Percentiles rank a stretch among this genome's conserved stretches.
Evolutionary conservation across 2,888 invertebrate genomes (phyloP).

Genomic region (Luperina testacea): DNA sequence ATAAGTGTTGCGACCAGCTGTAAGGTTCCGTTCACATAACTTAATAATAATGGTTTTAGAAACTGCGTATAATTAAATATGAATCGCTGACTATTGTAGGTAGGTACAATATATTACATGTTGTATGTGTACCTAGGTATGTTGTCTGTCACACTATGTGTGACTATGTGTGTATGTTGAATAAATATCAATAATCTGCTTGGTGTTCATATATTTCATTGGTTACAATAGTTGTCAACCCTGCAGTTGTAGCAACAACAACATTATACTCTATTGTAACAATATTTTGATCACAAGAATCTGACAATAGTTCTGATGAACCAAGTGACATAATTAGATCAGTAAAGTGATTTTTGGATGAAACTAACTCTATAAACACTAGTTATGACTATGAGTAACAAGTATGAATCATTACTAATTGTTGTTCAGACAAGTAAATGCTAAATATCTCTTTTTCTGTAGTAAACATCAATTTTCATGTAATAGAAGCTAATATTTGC

Average conservation of each 20-base stretch:
- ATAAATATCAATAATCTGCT: constrained; percentile 30
- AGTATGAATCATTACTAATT: constrained; percentile 37
- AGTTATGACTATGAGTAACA: constrained; percentile 23
- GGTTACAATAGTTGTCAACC: constrained; percentile 14
- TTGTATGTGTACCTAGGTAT: constrained; percentile 7
- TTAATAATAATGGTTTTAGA: constrained; percentile 34
- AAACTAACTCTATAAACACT: constrained; percentile 4
- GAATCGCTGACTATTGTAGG: neutral
- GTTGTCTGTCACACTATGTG: constrained; percentile 7
- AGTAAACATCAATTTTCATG: neutral
- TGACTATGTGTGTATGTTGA: constrained; percentile 19
- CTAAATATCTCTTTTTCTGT: constrained; percentile 1
- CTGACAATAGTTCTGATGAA: constrained; percentile 1
- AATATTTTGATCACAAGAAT: constrained; percentile 12
- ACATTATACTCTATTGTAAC: neutral
- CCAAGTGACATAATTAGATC: neutral
- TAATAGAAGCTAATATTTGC: neutral
- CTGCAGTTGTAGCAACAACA: constrained; percentile 11
- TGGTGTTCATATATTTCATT: constrained; percentile 17
- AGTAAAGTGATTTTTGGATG: neutral
- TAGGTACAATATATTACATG: constrained; percentile 5
- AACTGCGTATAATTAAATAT: constrained; percentile 33
- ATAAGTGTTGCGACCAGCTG: constrained; percentile 48
- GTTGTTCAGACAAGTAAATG: constrained; percentile 10
- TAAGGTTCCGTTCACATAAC: constrained; percentile 50